Base-by-base conservation (phyloP, 2,797 vertebrate species). In the Pteronotus mesoamericanus region DNA sequence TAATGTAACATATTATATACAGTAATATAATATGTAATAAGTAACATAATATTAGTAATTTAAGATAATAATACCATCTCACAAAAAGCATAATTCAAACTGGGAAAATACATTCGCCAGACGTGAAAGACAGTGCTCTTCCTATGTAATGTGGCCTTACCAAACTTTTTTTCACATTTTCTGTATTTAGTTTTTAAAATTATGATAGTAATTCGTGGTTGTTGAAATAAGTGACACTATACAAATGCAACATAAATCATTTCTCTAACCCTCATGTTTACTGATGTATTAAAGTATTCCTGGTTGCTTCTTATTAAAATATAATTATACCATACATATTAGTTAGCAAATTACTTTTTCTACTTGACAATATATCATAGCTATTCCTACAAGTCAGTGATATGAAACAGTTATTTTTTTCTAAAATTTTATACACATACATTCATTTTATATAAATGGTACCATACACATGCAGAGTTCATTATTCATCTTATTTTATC, bases 281-380 rank as follows among this genome's bases (percentile, higher is more conserved):
- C 1, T 91, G 57, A 85, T 26, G 61, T 44, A 74, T 79, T 72
- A 32, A 79, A 94, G 34, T 68, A 83, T 48, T 48, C n/a, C 6
- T 37, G 32, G 32, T 61, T 79, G 18, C 18, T 85, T 74, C 64
- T 85, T 74, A 68, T 96, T 72, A 85, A 94, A 79, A 94, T 53
- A 77, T 51, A 89, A 66, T 91, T 87, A 71, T 51, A 57, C 11
- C 3, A 32, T 42, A 55, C 12, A 32, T 74, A 59, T 89, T 79
- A 92, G 55, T 61, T 32, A 89, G 51, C 24, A 84, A 80, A 85
- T 92, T 94, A 72, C 19, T 74, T 89, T 85, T 89, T 86, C 34
- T 85, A 29, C 42, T 68, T 61, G 72, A 34, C 32, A 68, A 57
- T 51, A 80, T 89, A 89, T 85, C 34, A 85, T 37, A 94, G 26